phyloP scores from a whole-genome alignment of 2,113 vertebrate genomes.

The Oriolus oriolus region DNA sequence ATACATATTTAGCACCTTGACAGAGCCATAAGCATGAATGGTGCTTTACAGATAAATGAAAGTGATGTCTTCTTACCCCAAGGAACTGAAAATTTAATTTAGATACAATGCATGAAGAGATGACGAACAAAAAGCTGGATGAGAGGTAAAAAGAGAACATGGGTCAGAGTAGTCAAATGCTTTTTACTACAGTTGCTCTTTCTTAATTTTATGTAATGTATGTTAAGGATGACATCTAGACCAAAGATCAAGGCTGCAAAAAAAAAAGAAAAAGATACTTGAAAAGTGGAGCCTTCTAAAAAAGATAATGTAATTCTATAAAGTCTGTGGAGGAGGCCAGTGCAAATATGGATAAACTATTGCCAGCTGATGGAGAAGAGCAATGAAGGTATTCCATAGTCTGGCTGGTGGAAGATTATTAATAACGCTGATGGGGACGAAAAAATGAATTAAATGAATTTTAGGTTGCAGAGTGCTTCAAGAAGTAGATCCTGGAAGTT shows the following conservation, averaged over 20 bases:
- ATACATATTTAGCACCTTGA: conserved; percentile 13
- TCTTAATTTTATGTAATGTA: conserved; percentile 11
- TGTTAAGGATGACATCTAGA: not conserved
- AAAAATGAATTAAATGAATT: not conserved
- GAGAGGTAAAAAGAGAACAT: not conserved
- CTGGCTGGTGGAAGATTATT: not conserved
- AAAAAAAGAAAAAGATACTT: not conserved
- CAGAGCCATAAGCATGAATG: not conserved
- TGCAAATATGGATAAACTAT: not conserved
- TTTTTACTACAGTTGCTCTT: not conserved
- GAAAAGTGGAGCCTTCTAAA: not conserved
- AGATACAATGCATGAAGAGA: conserved; percentile 18
- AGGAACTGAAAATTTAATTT: conserved; percentile 42
- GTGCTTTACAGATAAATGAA: conserved; percentile 41
- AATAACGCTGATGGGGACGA: not conserved
- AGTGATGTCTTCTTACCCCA: conserved; percentile 17
- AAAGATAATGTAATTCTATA: not conserved
- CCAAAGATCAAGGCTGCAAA: not conserved
- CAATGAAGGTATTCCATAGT: not conserved
- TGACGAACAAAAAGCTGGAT: not conserved
- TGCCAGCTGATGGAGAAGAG: not conserved
- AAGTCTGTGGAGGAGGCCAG: not conserved
- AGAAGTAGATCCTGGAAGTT: not conserved
- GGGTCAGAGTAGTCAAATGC: not conserved
- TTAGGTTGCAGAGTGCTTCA: not conserved